Evolutionary conservation across 2,888 invertebrate genomes (phyloP), one percentile per base, ranked within the genome.

Genomic region (Candidula unifasciata): DNA sequence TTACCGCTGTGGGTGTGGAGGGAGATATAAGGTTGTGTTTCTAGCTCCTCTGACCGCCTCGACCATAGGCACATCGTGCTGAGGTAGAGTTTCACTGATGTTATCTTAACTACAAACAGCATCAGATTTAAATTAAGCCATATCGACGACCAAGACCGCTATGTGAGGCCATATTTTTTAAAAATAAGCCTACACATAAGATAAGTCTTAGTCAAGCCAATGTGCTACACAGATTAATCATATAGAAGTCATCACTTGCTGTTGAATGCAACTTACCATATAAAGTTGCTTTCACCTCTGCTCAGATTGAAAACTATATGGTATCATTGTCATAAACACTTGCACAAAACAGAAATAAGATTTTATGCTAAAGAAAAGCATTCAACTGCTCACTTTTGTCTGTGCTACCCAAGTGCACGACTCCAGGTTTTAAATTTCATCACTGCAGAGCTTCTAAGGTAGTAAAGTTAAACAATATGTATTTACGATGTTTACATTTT

Each of bases 41-140:
- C n/a, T n/a, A n/a, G n/a, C n/a, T n/a, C n/a, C n/a, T n/a, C n/a
- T n/a, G n/a, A n/a, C n/a, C n/a, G n/a, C n/a, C n/a, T n/a, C n/a
- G n/a, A n/a, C n/a, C n/a, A n/a, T n/a, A n/a, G n/a, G n/a, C n/a
- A n/a, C n/a, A n/a, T n/a, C n/a, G n/a, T n/a, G n/a, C n/a, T n/a
- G n/a, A n/a, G n/a, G n/a, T n/a, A n/a, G n/a, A n/a, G n/a, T n/a
- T n/a, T n/a, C n/a, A n/a, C n/a, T n/a, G n/a, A n/a, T n/a, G n/a
- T n/a, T n/a, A n/a, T n/a, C n/a, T n/a, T n/a, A 68, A 68, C 13
- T 68, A 24, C 18, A 24, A 33, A 68, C 33, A 68, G 71, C 80
- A 80, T 80, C 80, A 80, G 80, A 71, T 57, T 57, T 80, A 54
- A 37, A 57, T 80, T 2, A 52, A 71, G 71, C 13, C 80, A 80